phyloP scores from a whole-genome alignment of 2,113 vertebrate species.

The Andinoacara biseriatus region DNA sequence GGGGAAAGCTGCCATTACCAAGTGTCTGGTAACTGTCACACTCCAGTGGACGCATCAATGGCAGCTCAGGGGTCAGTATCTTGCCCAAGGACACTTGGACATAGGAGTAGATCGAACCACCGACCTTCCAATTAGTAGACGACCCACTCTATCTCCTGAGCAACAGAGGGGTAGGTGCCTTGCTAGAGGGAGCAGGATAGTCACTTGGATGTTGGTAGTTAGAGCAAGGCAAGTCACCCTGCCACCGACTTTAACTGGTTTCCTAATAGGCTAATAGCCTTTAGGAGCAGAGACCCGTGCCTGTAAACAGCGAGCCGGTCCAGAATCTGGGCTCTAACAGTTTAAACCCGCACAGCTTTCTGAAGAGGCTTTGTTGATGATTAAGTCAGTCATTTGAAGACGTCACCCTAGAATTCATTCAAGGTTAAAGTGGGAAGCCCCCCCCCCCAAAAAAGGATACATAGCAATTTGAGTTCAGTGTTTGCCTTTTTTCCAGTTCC shows the following conservation, averaged over 20 bases:
- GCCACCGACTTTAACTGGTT: background rate
- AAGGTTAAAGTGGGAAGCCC: background rate
- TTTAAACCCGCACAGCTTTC: background rate
- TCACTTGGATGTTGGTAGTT: background rate
- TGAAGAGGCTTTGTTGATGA: slow-evolving; percentile 1
- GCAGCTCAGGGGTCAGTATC: background rate
- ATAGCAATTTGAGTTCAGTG: background rate
- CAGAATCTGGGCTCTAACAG: background rate
- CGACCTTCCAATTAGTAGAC: background rate
- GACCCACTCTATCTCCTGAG: no score
- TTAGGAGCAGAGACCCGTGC: background rate
- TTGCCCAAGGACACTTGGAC: background rate
- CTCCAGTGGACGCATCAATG: background rate
- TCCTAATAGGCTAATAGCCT: background rate
- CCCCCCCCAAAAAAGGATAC: slow-evolving; percentile 8
- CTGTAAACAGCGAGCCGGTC: background rate
- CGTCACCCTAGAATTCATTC: background rate
- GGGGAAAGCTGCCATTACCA: background rate
- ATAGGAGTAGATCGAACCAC: background rate
- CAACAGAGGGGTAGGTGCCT: no score
- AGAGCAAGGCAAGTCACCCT: background rate
- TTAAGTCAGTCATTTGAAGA: slow-evolving; percentile 28
- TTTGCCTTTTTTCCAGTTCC: background rate
- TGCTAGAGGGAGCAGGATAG: no score
- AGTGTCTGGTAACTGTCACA: background rate